Evolutionary conservation across 2,113 vertebrate genomes (phyloP).

Genomic region (Verasper variegatus): DNA sequence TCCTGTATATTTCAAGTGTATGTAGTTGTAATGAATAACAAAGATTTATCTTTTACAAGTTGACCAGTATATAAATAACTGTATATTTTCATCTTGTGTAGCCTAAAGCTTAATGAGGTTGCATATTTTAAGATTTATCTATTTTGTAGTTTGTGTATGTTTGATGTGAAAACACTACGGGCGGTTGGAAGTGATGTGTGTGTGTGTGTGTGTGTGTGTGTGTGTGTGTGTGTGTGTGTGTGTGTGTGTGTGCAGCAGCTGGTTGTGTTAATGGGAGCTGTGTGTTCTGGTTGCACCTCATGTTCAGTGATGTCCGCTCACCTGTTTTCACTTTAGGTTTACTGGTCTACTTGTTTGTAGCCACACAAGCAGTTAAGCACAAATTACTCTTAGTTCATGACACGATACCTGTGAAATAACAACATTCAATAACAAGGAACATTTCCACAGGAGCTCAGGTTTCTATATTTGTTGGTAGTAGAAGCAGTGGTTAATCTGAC

Average conservation of each 20-base stretch:
- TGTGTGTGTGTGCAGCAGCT: slow-evolving; percentile 4
- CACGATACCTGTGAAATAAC: background rate
- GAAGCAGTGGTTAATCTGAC: no score
- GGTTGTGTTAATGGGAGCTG: slow-evolving; percentile 5
- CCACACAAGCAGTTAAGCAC: slow-evolving; percentile 19
- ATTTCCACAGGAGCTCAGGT: no score
- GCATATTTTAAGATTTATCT: slow-evolving; percentile 49
- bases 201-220: background rate
- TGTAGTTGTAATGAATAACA: slow-evolving; percentile 37
- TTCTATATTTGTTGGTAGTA: no score
- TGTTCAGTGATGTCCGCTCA: background rate
- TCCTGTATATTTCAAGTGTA: slow-evolving; percentile 57
- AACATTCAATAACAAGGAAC: background rate
- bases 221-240: background rate
- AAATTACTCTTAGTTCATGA: background rate
- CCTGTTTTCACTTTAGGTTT: slow-evolving; percentile 14
- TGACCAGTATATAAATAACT: slow-evolving; percentile 37
- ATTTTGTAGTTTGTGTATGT: slow-evolving; percentile 56
- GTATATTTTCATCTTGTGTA: slow-evolving; percentile 60
- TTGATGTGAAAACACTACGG: slow-evolving; percentile 33
- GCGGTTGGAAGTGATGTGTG: background rate
- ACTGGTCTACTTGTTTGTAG: slow-evolving; percentile 34
- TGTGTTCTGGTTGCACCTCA: background rate
- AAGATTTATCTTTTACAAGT: slow-evolving; percentile 64
- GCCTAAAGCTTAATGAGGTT: slow-evolving; percentile 35